phyloP scores from a whole-genome alignment of 2,888 invertebrate genomes.

The Nemoura dubitans region DNA sequence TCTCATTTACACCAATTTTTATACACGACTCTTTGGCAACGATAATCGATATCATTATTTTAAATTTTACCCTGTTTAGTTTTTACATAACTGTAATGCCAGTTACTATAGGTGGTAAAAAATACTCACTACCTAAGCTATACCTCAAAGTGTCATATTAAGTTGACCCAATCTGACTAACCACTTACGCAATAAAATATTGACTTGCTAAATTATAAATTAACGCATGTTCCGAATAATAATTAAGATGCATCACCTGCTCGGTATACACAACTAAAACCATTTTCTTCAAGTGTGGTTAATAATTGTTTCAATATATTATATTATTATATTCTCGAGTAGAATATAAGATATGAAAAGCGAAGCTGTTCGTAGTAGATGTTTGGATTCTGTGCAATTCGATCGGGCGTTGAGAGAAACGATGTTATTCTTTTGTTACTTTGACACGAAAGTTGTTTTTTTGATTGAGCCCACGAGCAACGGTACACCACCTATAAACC shows the following conservation, averaged over 20 bases:
- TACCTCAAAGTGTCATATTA: neutral
- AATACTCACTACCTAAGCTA: neutral
- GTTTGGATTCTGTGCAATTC: neutral
- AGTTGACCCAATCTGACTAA: neutral
- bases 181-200: neutral
- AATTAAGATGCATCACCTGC: neutral
- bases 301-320: neutral
- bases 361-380: neutral
- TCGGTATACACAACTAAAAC: neutral
- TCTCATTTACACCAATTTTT: neutral
- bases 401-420: neutral
- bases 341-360: neutral
- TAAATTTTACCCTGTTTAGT: neutral
- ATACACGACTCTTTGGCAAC: neutral
- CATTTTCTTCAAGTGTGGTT: neutral
- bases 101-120: neutral
- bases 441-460: neutral
- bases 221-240: neutral
- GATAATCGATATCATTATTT: neutral
- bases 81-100: neutral
- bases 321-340: no score
- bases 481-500: neutral
- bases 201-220: neutral
- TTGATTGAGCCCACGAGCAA: neutral
- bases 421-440: neutral